Evolutionary conservation across 2,888 invertebrate genomes (phyloP).

Genomic region (Polietes domitor): DNA sequence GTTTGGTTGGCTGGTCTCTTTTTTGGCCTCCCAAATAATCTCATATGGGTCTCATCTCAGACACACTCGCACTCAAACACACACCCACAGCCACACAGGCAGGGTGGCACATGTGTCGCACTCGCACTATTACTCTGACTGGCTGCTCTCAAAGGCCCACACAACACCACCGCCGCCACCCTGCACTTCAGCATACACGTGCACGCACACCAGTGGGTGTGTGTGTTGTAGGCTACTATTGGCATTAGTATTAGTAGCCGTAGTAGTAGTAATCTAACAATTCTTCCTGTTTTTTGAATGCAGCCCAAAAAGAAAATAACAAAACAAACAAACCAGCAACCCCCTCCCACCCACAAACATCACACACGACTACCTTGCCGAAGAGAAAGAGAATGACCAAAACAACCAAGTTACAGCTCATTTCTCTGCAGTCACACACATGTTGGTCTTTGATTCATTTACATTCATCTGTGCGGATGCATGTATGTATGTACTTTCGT

Average conservation of each 20-base stretch:
- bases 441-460: too few relatives aligned
- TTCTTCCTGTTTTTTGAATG: constrained; percentile 4
- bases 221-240: too few relatives aligned
- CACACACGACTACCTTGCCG: too few relatives aligned
- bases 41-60: not conserved
- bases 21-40: not conserved
- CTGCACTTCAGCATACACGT: too few relatives aligned
- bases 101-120: constrained; percentile 1
- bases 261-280: constrained; percentile 15
- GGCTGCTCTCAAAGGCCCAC: not conserved
- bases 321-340: not conserved
- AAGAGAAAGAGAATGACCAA: not conserved
- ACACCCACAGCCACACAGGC: too few relatives aligned
- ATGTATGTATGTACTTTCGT: too few relatives aligned
- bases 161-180: not conserved
- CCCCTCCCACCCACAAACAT: not conserved
- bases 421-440: not conserved
- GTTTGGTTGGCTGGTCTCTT: not conserved
- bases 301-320: not conserved
- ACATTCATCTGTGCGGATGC: too few relatives aligned
- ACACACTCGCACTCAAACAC: not conserved
- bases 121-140: not conserved
- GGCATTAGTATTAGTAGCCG: not conserved
- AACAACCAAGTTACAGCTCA: not conserved
- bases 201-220: too few relatives aligned